Base-by-base conservation (phyloP, 1,140 invertebrate genomes). In the Telenomus remus region DNA sequence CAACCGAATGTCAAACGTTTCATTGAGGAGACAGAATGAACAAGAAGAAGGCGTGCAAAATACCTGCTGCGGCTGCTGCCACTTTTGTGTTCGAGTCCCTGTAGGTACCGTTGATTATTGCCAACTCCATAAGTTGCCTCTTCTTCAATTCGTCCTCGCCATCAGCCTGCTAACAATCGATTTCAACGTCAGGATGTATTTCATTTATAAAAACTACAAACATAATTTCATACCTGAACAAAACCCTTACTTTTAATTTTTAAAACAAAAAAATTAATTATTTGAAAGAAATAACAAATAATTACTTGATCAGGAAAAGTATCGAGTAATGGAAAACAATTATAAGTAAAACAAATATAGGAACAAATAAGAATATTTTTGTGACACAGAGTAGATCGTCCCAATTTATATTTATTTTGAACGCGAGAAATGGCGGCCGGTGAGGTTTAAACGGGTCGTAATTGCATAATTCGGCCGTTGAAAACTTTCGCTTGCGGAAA, bases 71-170 rank as follows among this genome's bases (percentile, higher is more conserved):
- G 83, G 92, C 92, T 79, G 93, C 92, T 69, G 92, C 92, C 78
- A 93, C 93, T 89, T 96, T 96, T 79, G 94, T 92, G 82, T 94
- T 96, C 46, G 95, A 96, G 88, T 99, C 97, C 88, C 97, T 93
- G 90, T 99, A 99, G 35, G 98, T 99, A 82, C 98, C 98, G 86
- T 99, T 99, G 82, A 99, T 99, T 78, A 99, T 99, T 79, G 98
- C 98, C 86, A 99, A 90, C 90, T 99, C 98, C 98, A 99, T 99
- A 51, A 99, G 91, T 89, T 99, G 98, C 85, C 97, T 93, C 89
- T 99, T 99, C 91, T 99, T 99, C 80, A 99, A 90, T 87, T 99
- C 98, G 90, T 99, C 98, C 91, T 99, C 98, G 51, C 98, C 98
- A 89, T 99, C 98, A 65, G 97, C 97, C 97, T 99, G 93, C 92